Percentiles rank a stretch among this genome's conserved stretches.
phyloP scores from a whole-genome alignment of 2,888 invertebrate species.

The Lobophora halterata region DNA sequence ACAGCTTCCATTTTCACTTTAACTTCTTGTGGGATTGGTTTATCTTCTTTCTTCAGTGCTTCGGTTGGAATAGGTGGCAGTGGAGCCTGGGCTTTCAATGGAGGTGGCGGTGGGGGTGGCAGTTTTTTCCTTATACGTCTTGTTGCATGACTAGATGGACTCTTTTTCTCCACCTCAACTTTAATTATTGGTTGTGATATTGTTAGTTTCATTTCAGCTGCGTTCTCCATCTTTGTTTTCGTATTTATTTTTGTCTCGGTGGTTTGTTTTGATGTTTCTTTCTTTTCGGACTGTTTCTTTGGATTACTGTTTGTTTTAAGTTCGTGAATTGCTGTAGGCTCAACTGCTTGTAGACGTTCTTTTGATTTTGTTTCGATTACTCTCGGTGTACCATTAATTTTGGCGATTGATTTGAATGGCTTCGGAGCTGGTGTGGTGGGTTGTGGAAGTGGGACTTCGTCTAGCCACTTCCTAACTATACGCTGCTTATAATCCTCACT shows the following conservation, averaged over 20 bases:
- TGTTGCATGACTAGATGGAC: conserved; percentile 55
- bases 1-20: conserved; percentile 83
- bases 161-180: conserved; percentile 45
- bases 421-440: conserved; percentile 35
- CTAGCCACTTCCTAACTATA: conserved; percentile 89
- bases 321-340: conserved; percentile 37
- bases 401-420: conserved; percentile 62
- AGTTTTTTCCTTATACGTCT: conserved; percentile 65
- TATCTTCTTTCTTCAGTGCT: conserved; percentile 44
- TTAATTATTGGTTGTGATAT: conserved; percentile 21
- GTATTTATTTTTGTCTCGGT: conserved; percentile 1
- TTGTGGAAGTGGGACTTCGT: conserved; percentile 81
- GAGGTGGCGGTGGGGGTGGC: conserved; percentile 73
- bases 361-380: conserved; percentile 51
- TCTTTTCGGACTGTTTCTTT: conserved; percentile 30
- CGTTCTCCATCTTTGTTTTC: conserved; percentile 9
- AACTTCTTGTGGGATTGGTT: conserved; percentile 74
- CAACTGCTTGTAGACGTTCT: conserved; percentile 38
- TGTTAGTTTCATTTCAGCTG: conserved; percentile 16
- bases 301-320: conserved; percentile 30
- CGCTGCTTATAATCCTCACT: conserved; percentile 85
- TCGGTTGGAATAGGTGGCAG: conserved; percentile 21
- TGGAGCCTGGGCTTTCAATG: conserved; percentile 43
- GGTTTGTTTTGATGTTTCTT: conserved; percentile 9
- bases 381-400: conserved; percentile 68